These are phyloP conservation scores for Sturnira hondurensis DNA, from an alignment of 2,113 vertebrate species.

Conservation along the genomic window DNA sequence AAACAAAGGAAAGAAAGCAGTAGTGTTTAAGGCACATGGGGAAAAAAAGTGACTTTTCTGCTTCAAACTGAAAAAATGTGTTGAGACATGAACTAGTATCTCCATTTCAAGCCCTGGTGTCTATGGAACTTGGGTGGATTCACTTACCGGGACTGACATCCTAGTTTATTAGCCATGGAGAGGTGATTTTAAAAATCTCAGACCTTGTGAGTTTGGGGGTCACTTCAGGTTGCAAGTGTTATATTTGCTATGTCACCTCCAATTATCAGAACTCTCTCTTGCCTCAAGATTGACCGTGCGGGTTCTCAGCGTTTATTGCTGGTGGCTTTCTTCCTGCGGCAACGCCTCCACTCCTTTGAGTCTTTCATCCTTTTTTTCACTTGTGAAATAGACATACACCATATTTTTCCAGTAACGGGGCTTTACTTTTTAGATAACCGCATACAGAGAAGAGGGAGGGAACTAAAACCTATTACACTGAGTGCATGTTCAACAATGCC, in stretches of 20 bases:
- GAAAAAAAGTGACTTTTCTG: slow-evolving; percentile 1
- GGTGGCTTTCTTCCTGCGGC: background rate
- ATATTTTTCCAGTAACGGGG: background rate
- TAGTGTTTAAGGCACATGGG: background rate
- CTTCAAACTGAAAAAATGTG: background rate
- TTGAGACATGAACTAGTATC: slow-evolving; percentile 40
- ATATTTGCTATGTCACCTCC: background rate
- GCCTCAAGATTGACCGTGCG: slow-evolving; percentile 40
- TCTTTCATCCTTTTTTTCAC: background rate
- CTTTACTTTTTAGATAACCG: background rate
- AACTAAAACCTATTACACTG: background rate
- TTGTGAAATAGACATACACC: slow-evolving; percentile 29
- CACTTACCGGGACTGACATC: slow-evolving; percentile 37
- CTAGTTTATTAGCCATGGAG: slow-evolving; percentile 48
- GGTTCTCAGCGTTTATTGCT: background rate
- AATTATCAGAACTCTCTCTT: slow-evolving; percentile 20
- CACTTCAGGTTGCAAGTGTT: slow-evolving; percentile 36
- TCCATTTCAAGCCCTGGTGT: slow-evolving; percentile 43
- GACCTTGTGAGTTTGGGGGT: slow-evolving; percentile 48
- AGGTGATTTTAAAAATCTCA: slow-evolving; percentile 47
- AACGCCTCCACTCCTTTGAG: background rate
- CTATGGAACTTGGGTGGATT: slow-evolving; percentile 54
- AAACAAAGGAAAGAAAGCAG: slow-evolving; percentile 17
- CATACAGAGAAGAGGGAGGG: background rate
- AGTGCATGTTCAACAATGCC: background rate